A percentile compares a stretch with the other conserved stretches of the same genome.
These are phyloP conservation scores for Lophotriccus pileatus DNA, from an alignment of 2,797 vertebrate genomes.

Conservation along the genomic window DNA sequence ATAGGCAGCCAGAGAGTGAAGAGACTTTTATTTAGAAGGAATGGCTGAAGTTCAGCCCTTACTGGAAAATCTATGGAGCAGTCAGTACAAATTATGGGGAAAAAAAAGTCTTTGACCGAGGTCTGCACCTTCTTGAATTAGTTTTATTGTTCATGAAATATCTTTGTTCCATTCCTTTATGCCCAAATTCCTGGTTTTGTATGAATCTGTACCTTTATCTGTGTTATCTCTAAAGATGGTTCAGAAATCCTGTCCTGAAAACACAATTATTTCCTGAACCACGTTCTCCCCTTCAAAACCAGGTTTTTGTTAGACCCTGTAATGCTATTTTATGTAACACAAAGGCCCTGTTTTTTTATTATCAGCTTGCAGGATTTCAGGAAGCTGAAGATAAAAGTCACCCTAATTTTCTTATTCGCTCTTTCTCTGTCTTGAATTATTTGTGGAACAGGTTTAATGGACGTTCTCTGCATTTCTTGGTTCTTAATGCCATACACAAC, in stretches of 20 bases:
- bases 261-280: background rate
- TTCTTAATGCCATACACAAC: background rate
- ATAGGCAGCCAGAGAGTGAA: background rate
- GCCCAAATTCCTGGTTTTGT: background rate
- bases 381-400: background rate
- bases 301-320: background rate
- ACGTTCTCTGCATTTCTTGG: background rate
- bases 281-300: background rate
- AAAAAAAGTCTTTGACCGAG: background rate
- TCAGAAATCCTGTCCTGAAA: background rate
- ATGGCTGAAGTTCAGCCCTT: background rate
- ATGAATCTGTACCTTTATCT: background rate
- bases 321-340: background rate
- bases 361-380: background rate
- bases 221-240: background rate
- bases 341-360: background rate
- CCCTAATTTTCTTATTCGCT: background rate
- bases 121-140: background rate
- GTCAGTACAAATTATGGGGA: background rate
- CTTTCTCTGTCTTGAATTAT: background rate
- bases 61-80: background rate
- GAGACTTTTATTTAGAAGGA: background rate
- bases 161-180: background rate
- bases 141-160: background rate
- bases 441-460: background rate